Conservation (phyloP, 1,140 invertebrate species). For the Daktulosphaira vitifoliae region DNA sequence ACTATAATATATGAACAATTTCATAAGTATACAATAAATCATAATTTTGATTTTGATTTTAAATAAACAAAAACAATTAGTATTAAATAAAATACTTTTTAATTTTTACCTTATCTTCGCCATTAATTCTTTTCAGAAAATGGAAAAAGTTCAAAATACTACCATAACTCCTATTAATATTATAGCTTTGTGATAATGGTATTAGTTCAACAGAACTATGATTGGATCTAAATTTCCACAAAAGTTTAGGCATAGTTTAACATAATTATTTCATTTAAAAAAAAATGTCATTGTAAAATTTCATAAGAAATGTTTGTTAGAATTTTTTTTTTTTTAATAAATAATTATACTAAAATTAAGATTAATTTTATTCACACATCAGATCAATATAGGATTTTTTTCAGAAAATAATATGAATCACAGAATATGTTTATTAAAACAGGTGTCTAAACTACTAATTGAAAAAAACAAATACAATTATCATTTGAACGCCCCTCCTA, state of each 20-base stretch:
- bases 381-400: not conserved
- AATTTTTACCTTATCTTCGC: slow-evolving; percentile 23
- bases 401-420: slow-evolving; percentile 8
- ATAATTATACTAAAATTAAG: not conserved
- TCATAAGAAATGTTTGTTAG: not conserved
- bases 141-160: slow-evolving; percentile 30
- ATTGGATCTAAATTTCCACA: slow-evolving; percentile 26
- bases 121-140: slow-evolving; percentile 32
- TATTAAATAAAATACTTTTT: no score
- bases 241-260: slow-evolving; percentile 22
- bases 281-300: not conserved
- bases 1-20: no score
- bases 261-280: slow-evolving; percentile 2
- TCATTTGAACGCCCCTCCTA: slow-evolving; percentile 20
- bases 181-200: slow-evolving; percentile 26
- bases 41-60: no score
- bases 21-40: no score
- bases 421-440: slow-evolving; percentile 9
- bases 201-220: slow-evolving; percentile 29
- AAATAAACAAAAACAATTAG: no score
- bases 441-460: slow-evolving; percentile 18
- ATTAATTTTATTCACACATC: no score
- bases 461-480: slow-evolving; percentile 24
- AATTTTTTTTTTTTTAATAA: slow-evolving; percentile 5
- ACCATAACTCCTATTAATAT: slow-evolving; percentile 25